Conservation (phyloP, 1,140 invertebrate genomes). For the Sipha flava region DNA sequence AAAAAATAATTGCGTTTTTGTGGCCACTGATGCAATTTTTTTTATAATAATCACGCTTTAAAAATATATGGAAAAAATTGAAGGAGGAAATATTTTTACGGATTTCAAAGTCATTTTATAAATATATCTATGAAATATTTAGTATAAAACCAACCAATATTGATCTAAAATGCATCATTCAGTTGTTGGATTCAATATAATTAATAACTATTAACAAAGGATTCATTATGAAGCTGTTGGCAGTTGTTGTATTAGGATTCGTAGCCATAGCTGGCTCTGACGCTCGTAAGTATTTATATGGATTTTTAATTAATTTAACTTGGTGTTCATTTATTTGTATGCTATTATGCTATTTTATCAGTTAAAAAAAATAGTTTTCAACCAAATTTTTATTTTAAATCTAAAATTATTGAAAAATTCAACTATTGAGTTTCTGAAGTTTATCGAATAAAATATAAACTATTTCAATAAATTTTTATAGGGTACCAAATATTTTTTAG, state of each 20-base stretch:
- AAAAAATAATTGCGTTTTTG: no score
- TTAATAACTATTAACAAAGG: not conserved
- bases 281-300: not conserved
- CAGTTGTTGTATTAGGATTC: not conserved
- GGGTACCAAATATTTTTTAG: no score
- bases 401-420: no score
- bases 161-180: not conserved
- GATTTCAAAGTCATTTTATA: not conserved
- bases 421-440: no score
- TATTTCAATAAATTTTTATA: no score
- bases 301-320: no score
- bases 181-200: not conserved
- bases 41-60: not conserved
- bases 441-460: no score
- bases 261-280: not conserved
- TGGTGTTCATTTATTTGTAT: no score
- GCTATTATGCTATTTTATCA: no score
- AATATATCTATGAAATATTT: not conserved
- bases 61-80: not conserved
- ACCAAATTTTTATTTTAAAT: no score
- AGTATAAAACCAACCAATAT: not conserved
- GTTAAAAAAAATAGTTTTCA: no score
- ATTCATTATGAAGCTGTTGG: not conserved
- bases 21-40: not conserved
- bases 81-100: not conserved